Percentiles rank a stretch among this genome's conserved stretches.
Evolutionary conservation across 1,140 invertebrate species (phyloP).

Genomic region (Heliothis virescens): DNA sequence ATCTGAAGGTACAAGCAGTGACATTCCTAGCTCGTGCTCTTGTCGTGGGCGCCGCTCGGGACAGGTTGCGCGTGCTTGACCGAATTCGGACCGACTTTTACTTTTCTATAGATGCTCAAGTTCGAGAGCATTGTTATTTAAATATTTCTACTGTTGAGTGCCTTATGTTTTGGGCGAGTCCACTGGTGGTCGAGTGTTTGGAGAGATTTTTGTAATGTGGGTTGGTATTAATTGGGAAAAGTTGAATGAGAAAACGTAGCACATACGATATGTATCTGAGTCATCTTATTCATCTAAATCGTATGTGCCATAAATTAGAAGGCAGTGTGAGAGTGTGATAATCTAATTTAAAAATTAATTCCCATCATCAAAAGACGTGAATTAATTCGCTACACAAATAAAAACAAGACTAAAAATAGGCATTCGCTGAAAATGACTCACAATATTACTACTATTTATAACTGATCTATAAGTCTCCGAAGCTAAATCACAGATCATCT

Average conservation of each 20-base stretch:
- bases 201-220: background rate
- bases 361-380: too few relatives aligned
- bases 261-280: too few relatives aligned
- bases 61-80: constrained; percentile 44
- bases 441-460: background rate
- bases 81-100: constrained; percentile 45
- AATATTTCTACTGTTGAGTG: constrained; percentile 18
- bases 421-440: background rate
- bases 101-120: constrained; percentile 39
- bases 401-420: too few relatives aligned
- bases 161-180: background rate
- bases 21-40: constrained; percentile 2
- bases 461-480: background rate
- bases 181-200: constrained; percentile 8
- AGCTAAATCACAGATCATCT: background rate
- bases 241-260: background rate
- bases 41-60: constrained; percentile 15
- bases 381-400: too few relatives aligned
- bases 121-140: constrained; percentile 10
- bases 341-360: background rate
- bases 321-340: background rate
- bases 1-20: constrained; percentile 4
- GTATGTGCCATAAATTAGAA: too few relatives aligned
- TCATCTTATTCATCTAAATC: too few relatives aligned
- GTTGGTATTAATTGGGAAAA: background rate